Evolutionary conservation across 2,888 invertebrate species (phyloP).

Genomic region (Baccha elongata): DNA sequence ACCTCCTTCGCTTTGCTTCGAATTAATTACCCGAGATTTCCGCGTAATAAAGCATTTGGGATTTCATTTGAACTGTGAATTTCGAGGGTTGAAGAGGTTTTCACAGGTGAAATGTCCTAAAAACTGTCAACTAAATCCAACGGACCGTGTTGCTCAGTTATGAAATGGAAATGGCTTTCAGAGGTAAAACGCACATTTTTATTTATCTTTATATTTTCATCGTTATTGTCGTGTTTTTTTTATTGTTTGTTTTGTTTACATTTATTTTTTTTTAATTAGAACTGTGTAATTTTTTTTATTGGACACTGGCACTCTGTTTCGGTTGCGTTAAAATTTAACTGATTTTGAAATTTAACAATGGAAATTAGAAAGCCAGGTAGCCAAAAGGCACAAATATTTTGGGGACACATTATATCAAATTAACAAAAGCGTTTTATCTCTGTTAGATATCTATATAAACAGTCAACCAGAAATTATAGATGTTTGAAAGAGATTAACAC

Average conservation of each 20-base stretch:
- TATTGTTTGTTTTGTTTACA: constrained; percentile 12
- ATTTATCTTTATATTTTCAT: constrained; percentile 33
- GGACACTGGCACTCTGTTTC: constrained; percentile 8
- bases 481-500: background rate
- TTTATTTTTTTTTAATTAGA: constrained; percentile 60
- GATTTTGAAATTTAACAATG: constrained; percentile 30
- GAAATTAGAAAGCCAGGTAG: constrained; percentile 34
- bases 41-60: constrained; percentile 71
- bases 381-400: background rate
- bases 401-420: constrained; percentile 40
- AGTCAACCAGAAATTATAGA: constrained; percentile 15
- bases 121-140: constrained; percentile 70
- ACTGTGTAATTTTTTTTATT: constrained; percentile 59
- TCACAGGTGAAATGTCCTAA: constrained; percentile 71
- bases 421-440: constrained; percentile 32
- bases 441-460: constrained; percentile 9
- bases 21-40: constrained; percentile 73
- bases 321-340: constrained; percentile 56
- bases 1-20: constrained; percentile 35
- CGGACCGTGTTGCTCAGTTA: constrained; percentile 55
- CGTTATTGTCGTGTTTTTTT: constrained; percentile 36
- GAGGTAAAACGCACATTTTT: constrained; percentile 33
- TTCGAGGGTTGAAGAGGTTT: constrained; percentile 38
- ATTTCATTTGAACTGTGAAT: constrained; percentile 52
- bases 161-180: constrained; percentile 35